Conservation (phyloP, 2,113 vertebrate species). For the Boleophthalmus pectinirostris region DNA sequence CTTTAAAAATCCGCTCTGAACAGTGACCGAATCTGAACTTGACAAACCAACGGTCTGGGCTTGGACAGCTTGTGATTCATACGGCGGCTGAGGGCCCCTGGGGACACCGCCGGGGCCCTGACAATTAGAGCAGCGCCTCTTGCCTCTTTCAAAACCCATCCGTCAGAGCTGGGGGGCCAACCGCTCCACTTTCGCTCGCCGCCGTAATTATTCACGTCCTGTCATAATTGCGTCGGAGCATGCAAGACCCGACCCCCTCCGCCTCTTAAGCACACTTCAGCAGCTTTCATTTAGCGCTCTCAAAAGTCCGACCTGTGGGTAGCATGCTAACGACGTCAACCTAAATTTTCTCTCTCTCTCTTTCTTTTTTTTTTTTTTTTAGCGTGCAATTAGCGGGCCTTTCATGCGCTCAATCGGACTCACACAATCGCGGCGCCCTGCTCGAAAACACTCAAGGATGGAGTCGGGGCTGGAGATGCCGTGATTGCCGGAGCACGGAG, state of each 20-base stretch:
- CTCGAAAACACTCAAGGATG: slow-evolving; percentile 4
- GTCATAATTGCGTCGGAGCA: slow-evolving; percentile 8
- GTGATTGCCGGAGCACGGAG: not conserved
- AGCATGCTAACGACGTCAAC: slow-evolving; percentile 6
- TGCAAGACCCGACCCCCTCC: not conserved
- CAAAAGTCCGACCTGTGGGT: not conserved
- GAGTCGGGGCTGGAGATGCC: not conserved
- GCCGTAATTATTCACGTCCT: slow-evolving; percentile 1
- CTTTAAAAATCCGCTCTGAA: not conserved
- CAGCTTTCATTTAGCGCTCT: slow-evolving; percentile 6
- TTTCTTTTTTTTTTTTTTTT: not conserved
- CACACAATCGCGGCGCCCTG: not conserved
- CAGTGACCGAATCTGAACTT: not conserved
- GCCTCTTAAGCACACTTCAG: slow-evolving; percentile 4
- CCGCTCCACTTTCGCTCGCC: not conserved
- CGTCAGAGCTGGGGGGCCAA: not conserved
- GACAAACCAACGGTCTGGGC: not conserved
- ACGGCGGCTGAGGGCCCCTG: not conserved
- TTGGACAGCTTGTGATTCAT: not conserved
- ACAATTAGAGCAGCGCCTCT: not conserved
- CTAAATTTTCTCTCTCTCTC: not conserved
- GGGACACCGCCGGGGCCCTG: not conserved
- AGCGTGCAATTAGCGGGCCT: slow-evolving; percentile 7
- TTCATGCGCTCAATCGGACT: not conserved
- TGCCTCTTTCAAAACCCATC: not conserved